Conservation (phyloP, 2,797 vertebrate genomes). For the Paratrypauchen microcephalus region DNA sequence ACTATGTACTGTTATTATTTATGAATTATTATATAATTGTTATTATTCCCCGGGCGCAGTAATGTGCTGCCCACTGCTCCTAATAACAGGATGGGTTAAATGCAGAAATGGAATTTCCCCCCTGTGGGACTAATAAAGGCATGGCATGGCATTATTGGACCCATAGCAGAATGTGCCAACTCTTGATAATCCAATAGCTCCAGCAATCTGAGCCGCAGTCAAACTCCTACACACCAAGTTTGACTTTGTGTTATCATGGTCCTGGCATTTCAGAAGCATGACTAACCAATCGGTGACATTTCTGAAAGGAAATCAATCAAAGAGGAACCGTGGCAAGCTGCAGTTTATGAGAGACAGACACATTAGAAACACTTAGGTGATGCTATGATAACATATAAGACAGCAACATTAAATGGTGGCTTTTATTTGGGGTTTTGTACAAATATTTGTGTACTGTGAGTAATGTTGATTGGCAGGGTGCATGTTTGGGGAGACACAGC, state of each 20-base stretch:
- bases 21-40: no score
- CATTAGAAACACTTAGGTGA: constrained; percentile 41
- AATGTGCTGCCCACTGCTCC: no score
- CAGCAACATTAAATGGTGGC: neutral
- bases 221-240: neutral
- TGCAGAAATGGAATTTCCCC: no score
- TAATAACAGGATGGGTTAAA: no score
- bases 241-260: constrained; percentile 32
- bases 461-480: neutral
- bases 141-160: no score
- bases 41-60: no score
- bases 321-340: constrained; percentile 14
- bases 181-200: constrained; percentile 9
- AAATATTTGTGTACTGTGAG: neutral
- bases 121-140: no score
- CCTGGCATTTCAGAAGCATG: constrained; percentile 51
- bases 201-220: constrained; percentile 12
- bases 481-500: no score
- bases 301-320: constrained; percentile 52
- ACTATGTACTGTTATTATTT: no score
- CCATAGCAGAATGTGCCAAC: neutral
- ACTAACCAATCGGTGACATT: constrained; percentile 48
- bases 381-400: neutral
- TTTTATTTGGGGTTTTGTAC: neutral
- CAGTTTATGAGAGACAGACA: constrained; percentile 40